Percentiles rank a stretch among this genome's conserved stretches.
These are phyloP conservation scores for Erebia ligea DNA, from an alignment of 2,888 invertebrate genomes.

Conservation along the genomic window DNA sequence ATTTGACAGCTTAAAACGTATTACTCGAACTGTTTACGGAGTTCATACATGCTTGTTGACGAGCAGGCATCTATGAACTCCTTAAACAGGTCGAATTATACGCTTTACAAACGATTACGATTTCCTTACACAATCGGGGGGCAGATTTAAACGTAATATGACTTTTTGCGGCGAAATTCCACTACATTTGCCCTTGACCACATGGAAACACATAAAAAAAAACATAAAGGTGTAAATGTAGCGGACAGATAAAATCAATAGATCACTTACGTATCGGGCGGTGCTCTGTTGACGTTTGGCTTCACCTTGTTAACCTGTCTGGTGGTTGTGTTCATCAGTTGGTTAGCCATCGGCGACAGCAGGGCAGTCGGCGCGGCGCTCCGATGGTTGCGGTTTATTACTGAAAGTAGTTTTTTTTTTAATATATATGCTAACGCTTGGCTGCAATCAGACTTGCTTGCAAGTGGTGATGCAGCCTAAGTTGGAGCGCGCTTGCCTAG, in stretches of 20 bases:
- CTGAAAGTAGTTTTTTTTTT: conserved; percentile 80
- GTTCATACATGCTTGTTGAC: too few species aligned
- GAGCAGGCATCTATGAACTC: too few species aligned
- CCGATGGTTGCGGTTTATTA: conserved; percentile 91
- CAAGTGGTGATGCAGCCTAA: too few species aligned
- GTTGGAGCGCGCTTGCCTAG: too few species aligned
- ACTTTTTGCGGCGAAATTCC: too few species aligned
- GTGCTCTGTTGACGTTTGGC: conserved; percentile 91
- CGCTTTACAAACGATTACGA: too few species aligned
- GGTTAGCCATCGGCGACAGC: conserved; percentile 85
- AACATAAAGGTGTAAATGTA: background rate
- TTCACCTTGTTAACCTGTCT: conserved; percentile 96
- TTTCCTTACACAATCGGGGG: too few species aligned
- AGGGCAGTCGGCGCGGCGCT: conserved; percentile 87
- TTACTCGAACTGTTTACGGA: too few species aligned
- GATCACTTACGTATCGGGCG: conserved; percentile 87
- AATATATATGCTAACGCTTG: background rate
- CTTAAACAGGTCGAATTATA: too few species aligned
- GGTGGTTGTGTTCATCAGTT: conserved; percentile 88
- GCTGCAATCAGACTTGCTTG: too few species aligned
- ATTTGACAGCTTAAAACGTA: too few species aligned
- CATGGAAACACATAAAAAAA: background rate
- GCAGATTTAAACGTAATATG: too few species aligned
- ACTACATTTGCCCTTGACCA: background rate
- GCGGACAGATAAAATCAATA: background rate